Evolutionary conservation across 2,113 vertebrate genomes (phyloP).

Genomic region (Chloebia gouldiae): DNA sequence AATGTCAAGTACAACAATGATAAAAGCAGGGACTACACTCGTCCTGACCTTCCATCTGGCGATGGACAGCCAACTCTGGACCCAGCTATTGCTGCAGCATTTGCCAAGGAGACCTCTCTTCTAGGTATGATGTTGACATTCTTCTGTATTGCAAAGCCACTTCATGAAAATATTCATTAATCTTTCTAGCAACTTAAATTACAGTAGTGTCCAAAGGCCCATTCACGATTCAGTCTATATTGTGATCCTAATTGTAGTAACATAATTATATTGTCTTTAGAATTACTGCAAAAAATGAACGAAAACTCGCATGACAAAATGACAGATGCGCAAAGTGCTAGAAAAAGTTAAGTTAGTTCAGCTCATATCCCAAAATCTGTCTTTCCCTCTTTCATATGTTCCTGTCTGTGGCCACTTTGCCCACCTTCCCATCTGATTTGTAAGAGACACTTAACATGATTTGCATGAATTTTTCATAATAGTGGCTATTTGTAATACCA

Average conservation of each 20-base stretch:
- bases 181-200: not conserved
- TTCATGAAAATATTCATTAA: not conserved
- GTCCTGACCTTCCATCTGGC: constrained; percentile 92
- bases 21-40: constrained; percentile 97
- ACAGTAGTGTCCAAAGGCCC: rapidly evolving
- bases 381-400: not conserved
- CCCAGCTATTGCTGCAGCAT: constrained; percentile 86
- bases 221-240: not conserved
- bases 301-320: not conserved
- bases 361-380: not conserved
- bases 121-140: constrained; percentile 83
- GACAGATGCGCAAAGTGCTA: not conserved
- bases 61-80: constrained; percentile 93
- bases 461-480: not conserved
- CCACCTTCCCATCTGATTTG: not conserved
- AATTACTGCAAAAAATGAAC: not conserved
- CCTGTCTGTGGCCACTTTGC: not conserved
- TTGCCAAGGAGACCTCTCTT: constrained; percentile 95
- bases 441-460: not conserved
- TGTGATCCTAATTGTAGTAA: not conserved
- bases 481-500: not conserved
- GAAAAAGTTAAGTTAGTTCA: not conserved
- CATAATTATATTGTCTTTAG: not conserved
- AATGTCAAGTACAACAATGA: constrained; percentile 99
- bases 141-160: not conserved